phyloP scores from a whole-genome alignment of 1,140 invertebrate species.

The Temnothorax nylanderi region DNA sequence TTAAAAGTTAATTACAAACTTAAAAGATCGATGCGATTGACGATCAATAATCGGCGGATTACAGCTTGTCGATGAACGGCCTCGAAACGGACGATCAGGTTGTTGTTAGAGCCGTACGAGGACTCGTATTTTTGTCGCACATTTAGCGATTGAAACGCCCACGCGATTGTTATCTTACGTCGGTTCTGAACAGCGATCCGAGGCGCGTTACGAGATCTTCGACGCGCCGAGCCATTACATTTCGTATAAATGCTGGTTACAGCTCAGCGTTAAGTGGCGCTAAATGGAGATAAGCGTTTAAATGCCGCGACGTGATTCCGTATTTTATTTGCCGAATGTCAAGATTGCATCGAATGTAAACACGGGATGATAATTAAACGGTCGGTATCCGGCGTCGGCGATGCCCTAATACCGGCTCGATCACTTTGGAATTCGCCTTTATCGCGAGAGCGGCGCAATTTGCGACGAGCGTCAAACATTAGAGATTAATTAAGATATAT shows the following conservation, averaged over 20 bases:
- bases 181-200: neutral
- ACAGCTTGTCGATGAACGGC: constrained; percentile 4
- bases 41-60: neutral
- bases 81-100: constrained; percentile 9
- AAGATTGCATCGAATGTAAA: constrained; percentile 51
- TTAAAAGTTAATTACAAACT: neutral
- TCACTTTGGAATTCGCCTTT: neutral
- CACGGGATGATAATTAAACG: constrained; percentile 38
- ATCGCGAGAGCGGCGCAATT: constrained; percentile 14
- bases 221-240: neutral
- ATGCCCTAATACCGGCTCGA: neutral
- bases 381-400: neutral
- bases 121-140: neutral
- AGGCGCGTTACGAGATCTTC: neutral
- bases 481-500: constrained; percentile 45
- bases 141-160: neutral
- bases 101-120: neutral
- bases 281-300: constrained; percentile 41
- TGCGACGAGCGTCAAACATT: neutral
- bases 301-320: constrained; percentile 16
- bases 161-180: constrained; percentile 2
- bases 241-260: neutral
- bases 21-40: neutral
- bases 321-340: constrained; percentile 39
- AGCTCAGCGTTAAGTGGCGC: constrained; percentile 25